phyloP scores from a whole-genome alignment of 2,888 invertebrate genomes.

The Oeneis ivallda region DNA sequence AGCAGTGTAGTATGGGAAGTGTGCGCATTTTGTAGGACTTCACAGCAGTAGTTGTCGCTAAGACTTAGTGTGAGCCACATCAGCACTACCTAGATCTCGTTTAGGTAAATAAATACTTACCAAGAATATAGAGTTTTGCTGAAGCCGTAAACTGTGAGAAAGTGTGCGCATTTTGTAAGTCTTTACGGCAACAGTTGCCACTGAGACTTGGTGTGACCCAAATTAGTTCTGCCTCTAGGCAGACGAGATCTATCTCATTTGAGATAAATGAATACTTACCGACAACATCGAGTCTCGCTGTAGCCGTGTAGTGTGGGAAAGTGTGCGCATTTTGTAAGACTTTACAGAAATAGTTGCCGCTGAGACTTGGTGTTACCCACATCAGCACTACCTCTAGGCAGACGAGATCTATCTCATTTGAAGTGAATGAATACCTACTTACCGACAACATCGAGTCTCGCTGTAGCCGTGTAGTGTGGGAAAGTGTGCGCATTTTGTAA shows the following conservation, averaged over 20 bases:
- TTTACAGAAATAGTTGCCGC: too few relatives aligned
- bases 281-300: slow-evolving; percentile 70
- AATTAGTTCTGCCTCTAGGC: too few relatives aligned
- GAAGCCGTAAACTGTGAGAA: slow-evolving; percentile 69
- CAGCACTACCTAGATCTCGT: slow-evolving; percentile 72
- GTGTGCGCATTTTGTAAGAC: slow-evolving; percentile 76
- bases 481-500: slow-evolving; percentile 74
- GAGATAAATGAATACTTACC: slow-evolving; percentile 68
- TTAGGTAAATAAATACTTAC: slow-evolving; percentile 65
- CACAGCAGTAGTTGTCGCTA: slow-evolving; percentile 76
- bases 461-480: slow-evolving; percentile 66
- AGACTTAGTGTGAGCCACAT: slow-evolving; percentile 59
- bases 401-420: too few relatives aligned
- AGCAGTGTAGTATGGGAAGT: too few relatives aligned
- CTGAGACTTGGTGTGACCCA: too few relatives aligned
- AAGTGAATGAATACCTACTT: slow-evolving; percentile 61
- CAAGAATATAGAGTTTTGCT: slow-evolving; percentile 71
- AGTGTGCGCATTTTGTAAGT: slow-evolving; percentile 73
- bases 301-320: slow-evolving; percentile 68
- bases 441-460: slow-evolving; percentile 74
- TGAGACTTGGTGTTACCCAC: too few relatives aligned
- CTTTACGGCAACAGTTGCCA: too few relatives aligned
- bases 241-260: too few relatives aligned
- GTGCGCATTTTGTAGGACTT: slow-evolving; percentile 78
- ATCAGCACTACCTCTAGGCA: too few relatives aligned